Base-by-base conservation (phyloP, 2,113 vertebrate species). In the Sakesphorus luctuosus region DNA sequence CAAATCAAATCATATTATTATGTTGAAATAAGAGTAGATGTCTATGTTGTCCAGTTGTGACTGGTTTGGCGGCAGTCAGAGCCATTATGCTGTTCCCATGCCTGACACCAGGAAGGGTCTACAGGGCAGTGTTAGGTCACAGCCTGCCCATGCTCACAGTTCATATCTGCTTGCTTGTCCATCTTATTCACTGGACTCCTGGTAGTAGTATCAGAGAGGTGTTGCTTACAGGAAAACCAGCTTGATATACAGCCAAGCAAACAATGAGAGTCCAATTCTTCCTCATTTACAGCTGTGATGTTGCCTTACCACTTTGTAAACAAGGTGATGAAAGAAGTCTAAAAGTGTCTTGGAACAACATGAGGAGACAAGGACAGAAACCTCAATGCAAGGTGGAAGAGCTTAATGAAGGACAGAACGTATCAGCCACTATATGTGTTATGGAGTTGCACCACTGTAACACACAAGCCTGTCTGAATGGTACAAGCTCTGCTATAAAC, bases 81-180 rank as follows among this genome's bases (percentile, higher is more conserved):
- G 25, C 24, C 3, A 0, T 46, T 61, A 26, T 31, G 36, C 13
- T 11, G 1, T 47, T 26, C 44, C 46, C 18, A 24, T 0, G 0
- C 24, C 74, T 52, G 52, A 49, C 2, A 10, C 10, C 25, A 40
- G 50, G 19, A 23, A 38, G n/a, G 25, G 26, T 16, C 55, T 33
- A n/a, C 4, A 5, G 33, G 46, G 19, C 0, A 0, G 7, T 49
- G 23, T 11, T 29, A 26, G 61, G 9, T 47, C 68, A 69, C 40
- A 69, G 17, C 4, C n/a, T 78, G 43, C 31, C 44, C 0, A 0
- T 44, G 50, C 26, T 49, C 20, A n/a, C 47, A 21, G 31, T 11
- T 44, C 18, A 2, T 6, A 13, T 13, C 55, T 80, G 9, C 58
- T 55, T 11, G 0, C 14, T 36, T 26, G 15, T 24, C 58, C 43